These are phyloP conservation scores for Noctua pronuba DNA, from an alignment of 2,888 invertebrate species.

Conservation along the genomic window DNA sequence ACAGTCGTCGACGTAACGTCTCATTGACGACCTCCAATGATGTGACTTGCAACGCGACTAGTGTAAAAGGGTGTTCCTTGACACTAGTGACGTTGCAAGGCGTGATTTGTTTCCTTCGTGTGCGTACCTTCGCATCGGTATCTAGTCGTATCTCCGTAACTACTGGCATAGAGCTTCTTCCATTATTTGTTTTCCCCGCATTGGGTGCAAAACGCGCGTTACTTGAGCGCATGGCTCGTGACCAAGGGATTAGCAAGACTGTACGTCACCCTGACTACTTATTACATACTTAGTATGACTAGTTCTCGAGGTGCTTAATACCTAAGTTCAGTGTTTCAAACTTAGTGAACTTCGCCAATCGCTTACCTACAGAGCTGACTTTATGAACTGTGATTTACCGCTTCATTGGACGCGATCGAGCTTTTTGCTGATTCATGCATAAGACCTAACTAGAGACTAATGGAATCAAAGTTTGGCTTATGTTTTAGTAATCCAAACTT, in stretches of 20 bases:
- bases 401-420: conserved; percentile 32
- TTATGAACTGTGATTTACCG: conserved; percentile 53
- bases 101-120: not conserved
- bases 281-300: conserved; percentile 29
- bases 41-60: not conserved
- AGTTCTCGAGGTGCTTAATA: conserved; percentile 36
- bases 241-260: not conserved
- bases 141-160: not conserved
- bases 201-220: not conserved
- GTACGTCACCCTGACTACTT: conserved; percentile 5
- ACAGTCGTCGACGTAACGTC: not conserved
- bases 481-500: not conserved
- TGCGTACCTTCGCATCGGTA: not conserved
- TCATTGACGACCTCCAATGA: not conserved
- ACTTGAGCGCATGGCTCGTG: not conserved
- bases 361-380: conserved; percentile 48
- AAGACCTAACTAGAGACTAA: conserved; percentile 24
- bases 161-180: not conserved
- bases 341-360: conserved; percentile 46
- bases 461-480: conserved; percentile 9
- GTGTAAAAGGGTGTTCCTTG: not conserved
- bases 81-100: no score
- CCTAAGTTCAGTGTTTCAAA: conserved; percentile 49
- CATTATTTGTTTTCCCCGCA: not conserved
- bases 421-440: conserved; percentile 42